Conservation (phyloP, 2,797 vertebrate genomes). For the Bryconaethiops microstoma region DNA sequence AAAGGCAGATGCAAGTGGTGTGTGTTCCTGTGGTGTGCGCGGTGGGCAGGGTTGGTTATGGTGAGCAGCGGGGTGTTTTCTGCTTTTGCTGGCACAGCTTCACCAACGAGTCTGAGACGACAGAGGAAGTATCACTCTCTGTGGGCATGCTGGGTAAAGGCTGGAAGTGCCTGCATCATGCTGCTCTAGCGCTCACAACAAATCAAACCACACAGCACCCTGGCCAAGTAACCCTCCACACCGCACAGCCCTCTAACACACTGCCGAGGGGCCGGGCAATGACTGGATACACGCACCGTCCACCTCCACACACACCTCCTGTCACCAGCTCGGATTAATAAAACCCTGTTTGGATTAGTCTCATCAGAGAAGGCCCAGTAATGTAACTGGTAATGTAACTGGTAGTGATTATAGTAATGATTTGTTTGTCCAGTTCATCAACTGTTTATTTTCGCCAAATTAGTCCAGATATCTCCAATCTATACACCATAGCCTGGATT, state of each 20-base stretch:
- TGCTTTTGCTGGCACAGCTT: conserved; percentile 71
- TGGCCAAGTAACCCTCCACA: conserved; percentile 47
- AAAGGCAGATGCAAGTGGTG: conserved; percentile 39
- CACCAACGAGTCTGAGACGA: conserved; percentile 69
- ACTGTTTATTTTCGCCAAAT: no score
- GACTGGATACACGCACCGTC: neutral
- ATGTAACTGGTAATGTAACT: no score
- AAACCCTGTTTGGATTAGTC: neutral
- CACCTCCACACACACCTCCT: neutral
- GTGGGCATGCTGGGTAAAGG: conserved; percentile 76
- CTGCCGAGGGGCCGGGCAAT: conserved; percentile 14
- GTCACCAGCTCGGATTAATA: neutral
- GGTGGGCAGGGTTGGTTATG: conserved; percentile 64
- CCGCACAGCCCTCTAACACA: conserved; percentile 44
- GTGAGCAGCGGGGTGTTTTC: conserved; percentile 68
- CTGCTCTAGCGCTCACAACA: conserved; percentile 76
- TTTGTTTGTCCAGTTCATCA: no score
- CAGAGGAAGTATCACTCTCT: conserved; percentile 81
- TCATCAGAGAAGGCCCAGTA: no score
- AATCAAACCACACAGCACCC: conserved; percentile 69
- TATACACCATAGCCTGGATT: no score
- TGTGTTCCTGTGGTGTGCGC: conserved; percentile 59
- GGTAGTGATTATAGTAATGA: no score
- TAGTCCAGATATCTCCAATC: no score
- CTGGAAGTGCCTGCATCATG: conserved; percentile 76